These are phyloP conservation scores for Pegoplata infirma DNA, from an alignment of 2,888 invertebrate genomes.

Conservation along the genomic window DNA sequence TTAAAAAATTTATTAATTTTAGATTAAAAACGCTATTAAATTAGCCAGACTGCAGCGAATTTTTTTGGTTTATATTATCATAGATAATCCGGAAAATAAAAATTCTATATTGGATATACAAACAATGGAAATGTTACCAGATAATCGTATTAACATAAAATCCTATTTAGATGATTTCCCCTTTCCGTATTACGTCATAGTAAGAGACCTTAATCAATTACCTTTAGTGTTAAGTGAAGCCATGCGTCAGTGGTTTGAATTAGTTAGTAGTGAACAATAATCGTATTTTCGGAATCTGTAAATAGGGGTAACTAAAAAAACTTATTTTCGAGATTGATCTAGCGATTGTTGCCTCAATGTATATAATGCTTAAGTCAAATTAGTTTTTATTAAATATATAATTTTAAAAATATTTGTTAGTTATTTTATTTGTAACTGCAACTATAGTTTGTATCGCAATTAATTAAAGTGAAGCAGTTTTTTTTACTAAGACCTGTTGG, in stretches of 20 bases:
- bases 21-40: slow-evolving; percentile 87
- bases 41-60: slow-evolving; percentile 89
- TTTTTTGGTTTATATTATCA: slow-evolving; percentile 96
- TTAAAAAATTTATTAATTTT: slow-evolving; percentile 20
- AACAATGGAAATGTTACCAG: slow-evolving; percentile 79
- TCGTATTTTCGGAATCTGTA: too few relatives aligned
- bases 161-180: slow-evolving; percentile 97
- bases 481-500: too few relatives aligned
- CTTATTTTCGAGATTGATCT: too few relatives aligned
- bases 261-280: slow-evolving; percentile 82
- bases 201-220: slow-evolving; percentile 91
- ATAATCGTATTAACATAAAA: slow-evolving; percentile 80
- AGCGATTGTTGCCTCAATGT: too few relatives aligned
- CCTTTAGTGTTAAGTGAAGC: slow-evolving; percentile 97
- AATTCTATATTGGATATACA: slow-evolving; percentile 95
- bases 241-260: slow-evolving; percentile 98
- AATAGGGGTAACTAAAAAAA: too few relatives aligned
- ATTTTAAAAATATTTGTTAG: too few relatives aligned
- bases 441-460: too few relatives aligned
- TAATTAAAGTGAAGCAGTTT: too few relatives aligned
- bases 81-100: slow-evolving; percentile 96
- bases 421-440: too few relatives aligned
- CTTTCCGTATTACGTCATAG: slow-evolving; percentile 97
- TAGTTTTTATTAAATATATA: too few relatives aligned
- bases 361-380: too few relatives aligned